Conservation (phyloP, 1,140 invertebrate genomes). For the Mercenaria mercenaria region DNA sequence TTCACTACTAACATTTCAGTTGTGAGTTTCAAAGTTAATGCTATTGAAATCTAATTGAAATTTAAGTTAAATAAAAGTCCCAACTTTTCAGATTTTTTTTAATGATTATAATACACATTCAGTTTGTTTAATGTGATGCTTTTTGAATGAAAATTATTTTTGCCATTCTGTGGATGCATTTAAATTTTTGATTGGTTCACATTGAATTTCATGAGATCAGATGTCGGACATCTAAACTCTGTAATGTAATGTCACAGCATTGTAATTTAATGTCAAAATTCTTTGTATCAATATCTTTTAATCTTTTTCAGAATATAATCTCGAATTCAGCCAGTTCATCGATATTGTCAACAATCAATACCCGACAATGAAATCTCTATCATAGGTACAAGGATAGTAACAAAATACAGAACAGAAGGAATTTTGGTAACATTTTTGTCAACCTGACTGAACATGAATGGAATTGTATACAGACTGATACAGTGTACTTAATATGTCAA, state of each 20-base stretch:
- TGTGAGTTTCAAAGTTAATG: no score
- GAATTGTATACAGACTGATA: neutral
- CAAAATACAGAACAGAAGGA: neutral
- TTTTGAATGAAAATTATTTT: no score
- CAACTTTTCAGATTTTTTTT: no score
- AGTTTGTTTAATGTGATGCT: no score
- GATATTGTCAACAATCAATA: neutral
- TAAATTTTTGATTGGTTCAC: no score
- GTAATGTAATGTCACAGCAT: neutral
- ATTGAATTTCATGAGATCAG: no score
- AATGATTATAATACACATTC: no score
- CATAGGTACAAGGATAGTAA: neutral
- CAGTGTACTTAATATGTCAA: neutral
- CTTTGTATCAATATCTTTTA: neutral
- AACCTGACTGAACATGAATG: slow-evolving; percentile 6
- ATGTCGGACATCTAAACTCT: no score
- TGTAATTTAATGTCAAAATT: neutral
- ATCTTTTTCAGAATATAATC: slow-evolving; percentile 12
- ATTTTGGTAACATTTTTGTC: neutral
- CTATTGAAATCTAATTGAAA: no score
- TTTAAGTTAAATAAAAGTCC: no score
- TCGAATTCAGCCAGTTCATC: neutral
- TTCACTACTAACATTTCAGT: no score
- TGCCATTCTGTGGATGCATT: no score
- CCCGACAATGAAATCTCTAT: neutral